These are phyloP conservation scores for Thaumatotibia leucotreta DNA, from an alignment of 1,140 invertebrate genomes.

Conservation along the genomic window DNA sequence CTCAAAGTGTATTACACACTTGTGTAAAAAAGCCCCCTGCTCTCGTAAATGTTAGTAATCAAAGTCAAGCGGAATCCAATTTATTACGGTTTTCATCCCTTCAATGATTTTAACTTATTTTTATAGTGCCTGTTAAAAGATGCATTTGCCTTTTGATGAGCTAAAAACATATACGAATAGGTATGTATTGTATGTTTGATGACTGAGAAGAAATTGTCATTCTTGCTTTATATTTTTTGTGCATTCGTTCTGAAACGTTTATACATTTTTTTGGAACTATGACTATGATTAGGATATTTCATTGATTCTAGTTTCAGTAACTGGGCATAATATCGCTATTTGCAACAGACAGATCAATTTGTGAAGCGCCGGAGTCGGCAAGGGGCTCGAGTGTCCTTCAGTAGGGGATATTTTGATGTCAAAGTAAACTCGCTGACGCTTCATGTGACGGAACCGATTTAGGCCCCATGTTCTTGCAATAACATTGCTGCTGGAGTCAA, in stretches of 20 bases:
- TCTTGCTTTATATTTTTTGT: too few species aligned
- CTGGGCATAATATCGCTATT: neutral
- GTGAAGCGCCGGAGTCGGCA: neutral
- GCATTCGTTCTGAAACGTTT: too few species aligned
- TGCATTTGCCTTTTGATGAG: neutral
- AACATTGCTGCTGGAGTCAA: neutral
- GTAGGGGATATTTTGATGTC: constrained; percentile 6
- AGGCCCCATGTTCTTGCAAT: neutral
- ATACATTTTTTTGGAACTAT: too few species aligned
- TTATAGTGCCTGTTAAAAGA: neutral
- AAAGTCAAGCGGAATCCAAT: constrained; percentile 3
- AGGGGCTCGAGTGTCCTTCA: neutral
- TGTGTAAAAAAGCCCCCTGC: neutral
- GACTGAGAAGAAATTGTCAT: too few species aligned
- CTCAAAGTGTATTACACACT: neutral
- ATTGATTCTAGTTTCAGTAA: neutral
- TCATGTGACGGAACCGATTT: neutral
- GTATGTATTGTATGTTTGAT: too few species aligned
- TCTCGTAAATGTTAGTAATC: neutral
- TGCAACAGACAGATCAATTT: neutral
- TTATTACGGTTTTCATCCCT: neutral
- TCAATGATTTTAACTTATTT: constrained; percentile 1
- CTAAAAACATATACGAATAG: too few species aligned
- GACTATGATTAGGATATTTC: neutral
- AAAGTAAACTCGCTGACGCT: constrained; percentile 3